Base-by-base conservation (phyloP, 1,140 invertebrate genomes). In the Magallana angulata region DNA sequence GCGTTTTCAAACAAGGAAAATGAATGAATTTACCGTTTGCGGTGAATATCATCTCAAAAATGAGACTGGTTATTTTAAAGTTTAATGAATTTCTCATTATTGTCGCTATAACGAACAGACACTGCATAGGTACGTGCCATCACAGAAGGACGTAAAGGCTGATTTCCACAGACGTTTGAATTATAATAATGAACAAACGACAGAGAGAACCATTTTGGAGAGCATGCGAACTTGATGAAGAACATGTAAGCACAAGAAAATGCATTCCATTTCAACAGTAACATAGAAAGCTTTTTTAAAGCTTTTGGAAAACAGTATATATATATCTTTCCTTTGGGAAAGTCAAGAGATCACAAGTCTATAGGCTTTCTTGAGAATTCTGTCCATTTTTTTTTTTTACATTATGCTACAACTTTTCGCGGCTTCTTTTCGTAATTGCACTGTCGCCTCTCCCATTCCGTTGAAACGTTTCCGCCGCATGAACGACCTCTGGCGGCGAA, bases 331-430 rank as follows among this genome's bases (percentile, higher is more conserved):
- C 68, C 68, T 36, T 76, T 24, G 36, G 24, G 24, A 11, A 36
- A 76, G 68, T 76, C 68, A 24, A 48, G 68, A 76, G 68, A 76
- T 76, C 68, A 76, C 36, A 11, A 76, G 36, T 48, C 5, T 48
- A 48, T 48, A 48, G 36, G 36, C 24, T 76, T 76, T 12, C 36
- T 30, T 18, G 12, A 76, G 24, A 12, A 9, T 76, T 12, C 68
- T 30, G 68, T 76, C 68, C 8, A 62, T 12, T 62, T 62, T 30
- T 12, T 30, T 12, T 9, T 3, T 9, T 93, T 90, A 94, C 93
- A 94, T 94, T 18, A 94, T 90, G 12, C 87, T 87, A 83, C 93
- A 94, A 84, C 93, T 93, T 89, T 94, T 94, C 24, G 91, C 92
- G 4, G 92, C 92, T 87, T 94, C 93, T 60, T 93, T 94, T 57